Base-by-base conservation (phyloP, 2,888 invertebrate genomes). In the Lacanobia oleracea region DNA sequence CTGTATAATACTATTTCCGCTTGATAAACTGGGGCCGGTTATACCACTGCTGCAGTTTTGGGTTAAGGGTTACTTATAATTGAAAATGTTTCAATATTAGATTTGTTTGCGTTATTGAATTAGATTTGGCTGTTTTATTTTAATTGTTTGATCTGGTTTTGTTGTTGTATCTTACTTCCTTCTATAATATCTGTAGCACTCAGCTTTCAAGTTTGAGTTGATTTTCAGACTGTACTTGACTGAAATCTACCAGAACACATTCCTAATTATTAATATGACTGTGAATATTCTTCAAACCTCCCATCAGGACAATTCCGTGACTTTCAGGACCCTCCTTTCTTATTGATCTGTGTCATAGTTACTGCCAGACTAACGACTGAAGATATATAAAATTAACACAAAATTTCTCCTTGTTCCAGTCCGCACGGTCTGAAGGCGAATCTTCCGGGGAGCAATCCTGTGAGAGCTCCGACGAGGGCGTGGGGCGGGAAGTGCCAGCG, bases 401-500 rank as follows among this genome's bases (percentile, higher is more conserved):
- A n/a, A 50, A 33, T 33, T 67, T 71, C 65, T 73, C 66, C 80
- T 88, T 82, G 88, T 84, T 85, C 14, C 91, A 96, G 95, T 95
- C 96, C 72, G 94, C 94, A 71, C 93, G 95, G 75, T 95, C 95
- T 45, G 95, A 95, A 90, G 95, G 94, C 71, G 95, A 95, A 77
- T 94, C 95, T 37, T 95, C 95, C 16, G 95, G 94, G 12, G 95
- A 96, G 69, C 95, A 96, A 80, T 95, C 95, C 9, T 94, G 95
- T 83, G 95, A 95, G 87, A 94, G 95, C 75, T 95, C 96, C 0
- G 96, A 96, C 88, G 96, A 96, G 82, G 95, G 96, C 0, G 94
- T 95, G 18, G 95, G 94, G 21, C 91, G 95, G n/a, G 94, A 94
- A 84, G 94, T 91, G 16, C 93, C 94, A 0, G 92, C 87, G 5